Evolutionary conservation across 2,888 invertebrate genomes (phyloP), one percentile per base, ranked within the genome.

Genomic region (Dasysyrphus tricinctus): DNA sequence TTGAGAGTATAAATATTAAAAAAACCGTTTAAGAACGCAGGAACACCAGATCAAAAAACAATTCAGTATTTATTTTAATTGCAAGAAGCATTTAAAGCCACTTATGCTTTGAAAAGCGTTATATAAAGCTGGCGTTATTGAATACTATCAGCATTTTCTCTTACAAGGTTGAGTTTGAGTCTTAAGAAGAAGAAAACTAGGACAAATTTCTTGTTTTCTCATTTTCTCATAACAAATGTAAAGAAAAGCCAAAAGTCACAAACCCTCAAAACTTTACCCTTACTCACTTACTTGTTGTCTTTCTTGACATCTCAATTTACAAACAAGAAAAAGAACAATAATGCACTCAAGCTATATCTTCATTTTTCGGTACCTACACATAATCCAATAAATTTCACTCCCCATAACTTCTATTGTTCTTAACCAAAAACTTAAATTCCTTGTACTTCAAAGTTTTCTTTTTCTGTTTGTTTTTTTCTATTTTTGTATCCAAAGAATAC

Each of bases 321-420:
- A 44, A 39, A 47, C 14, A 19, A 32, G 11, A 8, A 44, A 44
- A 63, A 5, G 14, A 32, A 65, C 3, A 39, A 24, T n/a, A 16
- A 11, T 19, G 12, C 39, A 42, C 39, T 65, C 16, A 9, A 24
- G 24, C 16, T 47, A 44, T 42, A 32, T 47, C 11, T 11, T 32
- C n/a, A 63, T n/a, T 47, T 44, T 9, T 39, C 39, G 24, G 5
- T 63, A 59, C 12, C 5, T 24, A 24, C 0, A 47, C 16, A 14
- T 29, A 51, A 69, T 69, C 51, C 49, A 51, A 24, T 29, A 37
- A 37, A 67, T 54, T 69, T 42, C 39, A 39, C 24, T 24, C 54
- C 19, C 42, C 24, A 5, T 32, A 54, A 54, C 14, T 24, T 69
- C n/a, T 69, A 5, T 19, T 54, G 11, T 54, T 24, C 24, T 51